These are phyloP conservation scores for Ammodytes marinus DNA, from an alignment of 2,113 vertebrate genomes.

Conservation along the genomic window DNA sequence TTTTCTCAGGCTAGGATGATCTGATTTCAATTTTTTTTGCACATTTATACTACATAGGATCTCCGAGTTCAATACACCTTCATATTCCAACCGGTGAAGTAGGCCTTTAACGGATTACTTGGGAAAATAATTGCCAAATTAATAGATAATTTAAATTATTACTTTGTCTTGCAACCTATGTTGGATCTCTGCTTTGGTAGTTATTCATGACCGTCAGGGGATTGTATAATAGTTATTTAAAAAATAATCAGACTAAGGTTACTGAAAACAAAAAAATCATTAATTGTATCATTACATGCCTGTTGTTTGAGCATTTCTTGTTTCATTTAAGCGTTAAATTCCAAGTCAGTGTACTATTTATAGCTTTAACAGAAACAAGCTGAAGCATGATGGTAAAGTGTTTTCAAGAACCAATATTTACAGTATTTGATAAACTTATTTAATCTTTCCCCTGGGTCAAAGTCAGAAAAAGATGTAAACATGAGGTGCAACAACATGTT, in stretches of 20 bases:
- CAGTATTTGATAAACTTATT: neutral
- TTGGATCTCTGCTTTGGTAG: neutral
- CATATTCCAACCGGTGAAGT: no score
- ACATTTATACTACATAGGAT: no score
- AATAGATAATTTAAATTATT: neutral
- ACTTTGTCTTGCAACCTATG: neutral
- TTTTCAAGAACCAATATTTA: neutral
- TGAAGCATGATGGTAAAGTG: neutral
- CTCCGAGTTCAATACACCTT: no score
- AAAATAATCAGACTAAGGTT: neutral
- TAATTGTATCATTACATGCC: neutral
- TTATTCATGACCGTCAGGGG: conserved; percentile 5
- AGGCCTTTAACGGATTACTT: neutral
- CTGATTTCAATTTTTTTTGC: no score
- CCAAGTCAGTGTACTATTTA: neutral
- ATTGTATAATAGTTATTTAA: neutral
- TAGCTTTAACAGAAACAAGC: neutral
- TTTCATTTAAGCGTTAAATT: neutral
- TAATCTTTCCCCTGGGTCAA: neutral
- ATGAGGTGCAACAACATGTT: neutral
- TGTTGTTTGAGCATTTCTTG: neutral
- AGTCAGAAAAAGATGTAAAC: neutral
- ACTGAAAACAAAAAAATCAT: neutral
- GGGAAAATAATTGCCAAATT: neutral
- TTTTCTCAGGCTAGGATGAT: no score